A percentile compares a stretch with the other conserved stretches of the same genome.
Conservation (phyloP, 92 coral and sea anemone species). For the Epizoanthus illoricatus region DNA sequence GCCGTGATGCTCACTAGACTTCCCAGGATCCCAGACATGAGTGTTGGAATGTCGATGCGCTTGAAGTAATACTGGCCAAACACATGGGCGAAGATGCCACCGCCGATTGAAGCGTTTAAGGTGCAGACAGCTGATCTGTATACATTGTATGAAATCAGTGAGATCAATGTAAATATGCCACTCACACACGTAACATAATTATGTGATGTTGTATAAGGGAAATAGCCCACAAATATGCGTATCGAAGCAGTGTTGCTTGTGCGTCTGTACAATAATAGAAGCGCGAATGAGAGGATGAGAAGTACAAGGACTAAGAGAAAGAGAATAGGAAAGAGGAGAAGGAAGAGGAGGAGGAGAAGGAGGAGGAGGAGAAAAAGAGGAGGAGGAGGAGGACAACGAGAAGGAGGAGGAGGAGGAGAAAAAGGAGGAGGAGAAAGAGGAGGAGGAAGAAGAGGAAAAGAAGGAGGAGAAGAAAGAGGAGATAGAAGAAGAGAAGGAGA, state of each 20-base stretch:
- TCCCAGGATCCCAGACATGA: slow-evolving; percentile 85
- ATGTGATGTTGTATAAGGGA: slow-evolving; percentile 47
- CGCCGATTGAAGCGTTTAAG: slow-evolving; percentile 82
- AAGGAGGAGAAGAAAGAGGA: too few species aligned
- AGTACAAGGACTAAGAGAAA: too few species aligned
- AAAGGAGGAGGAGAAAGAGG: slow-evolving; percentile 41
- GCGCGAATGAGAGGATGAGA: too few species aligned
- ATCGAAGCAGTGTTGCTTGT: too few species aligned
- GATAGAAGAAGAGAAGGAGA: too few species aligned
- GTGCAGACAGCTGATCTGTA: slow-evolving; percentile 86
- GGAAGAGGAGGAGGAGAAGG: too few species aligned
- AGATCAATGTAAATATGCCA: too few species aligned
- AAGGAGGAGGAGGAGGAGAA: slow-evolving; percentile 27
- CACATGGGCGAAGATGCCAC: slow-evolving; percentile 71
- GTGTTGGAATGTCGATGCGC: slow-evolving; percentile 79
- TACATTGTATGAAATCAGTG: too few species aligned
- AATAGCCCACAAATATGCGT: not conserved
- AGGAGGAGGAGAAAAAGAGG: too few species aligned
- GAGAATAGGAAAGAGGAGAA: too few species aligned
- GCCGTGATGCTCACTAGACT: slow-evolving; percentile 94
- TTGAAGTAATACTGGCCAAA: slow-evolving; percentile 14
- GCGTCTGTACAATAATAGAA: too few species aligned
- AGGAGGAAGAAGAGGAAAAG: slow-evolving; percentile 28
- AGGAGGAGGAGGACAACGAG: too few species aligned
- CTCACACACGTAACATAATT: not conserved